phyloP scores from a whole-genome alignment of 2,888 invertebrate species.

The Ophion slaviceki region DNA sequence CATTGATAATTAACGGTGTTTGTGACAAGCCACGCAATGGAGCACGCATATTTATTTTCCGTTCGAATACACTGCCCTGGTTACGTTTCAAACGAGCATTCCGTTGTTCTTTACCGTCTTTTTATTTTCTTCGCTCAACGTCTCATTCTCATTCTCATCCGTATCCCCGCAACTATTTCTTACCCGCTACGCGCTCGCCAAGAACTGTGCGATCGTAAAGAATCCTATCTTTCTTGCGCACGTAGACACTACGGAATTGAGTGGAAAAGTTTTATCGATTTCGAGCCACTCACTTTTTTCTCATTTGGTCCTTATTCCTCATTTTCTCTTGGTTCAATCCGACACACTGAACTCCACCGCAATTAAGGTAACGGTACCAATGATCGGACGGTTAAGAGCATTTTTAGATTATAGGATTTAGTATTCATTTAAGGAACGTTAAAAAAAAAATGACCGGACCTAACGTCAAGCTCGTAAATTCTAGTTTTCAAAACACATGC shows the following conservation, averaged over 20 bases:
- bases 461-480: too few species aligned
- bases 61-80: conserved; percentile 11
- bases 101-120: background rate
- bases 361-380: too few species aligned
- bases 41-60: background rate
- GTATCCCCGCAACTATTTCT: conserved; percentile 19
- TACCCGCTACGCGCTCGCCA: conserved; percentile 9
- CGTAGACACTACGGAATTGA: conserved; percentile 66
- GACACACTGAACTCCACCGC: conserved; percentile 42
- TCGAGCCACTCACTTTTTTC: conserved; percentile 64
- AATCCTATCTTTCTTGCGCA: conserved; percentile 65
- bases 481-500: too few species aligned
- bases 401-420: too few species aligned
- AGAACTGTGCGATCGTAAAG: conserved; percentile 60
- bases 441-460: too few species aligned
- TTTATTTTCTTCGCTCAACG: conserved; percentile 36
- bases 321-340: conserved; percentile 41
- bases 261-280: conserved; percentile 70
- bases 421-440: too few species aligned
- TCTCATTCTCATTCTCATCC: conserved; percentile 51
- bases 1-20: background rate
- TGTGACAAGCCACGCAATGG: background rate
- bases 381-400: too few species aligned
- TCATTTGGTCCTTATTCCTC: conserved; percentile 54
- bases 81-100: conserved; percentile 29